These are phyloP conservation scores for Hydroisotoma schaefferi DNA, from an alignment of 2,888 invertebrate species.

Conservation along the genomic window DNA sequence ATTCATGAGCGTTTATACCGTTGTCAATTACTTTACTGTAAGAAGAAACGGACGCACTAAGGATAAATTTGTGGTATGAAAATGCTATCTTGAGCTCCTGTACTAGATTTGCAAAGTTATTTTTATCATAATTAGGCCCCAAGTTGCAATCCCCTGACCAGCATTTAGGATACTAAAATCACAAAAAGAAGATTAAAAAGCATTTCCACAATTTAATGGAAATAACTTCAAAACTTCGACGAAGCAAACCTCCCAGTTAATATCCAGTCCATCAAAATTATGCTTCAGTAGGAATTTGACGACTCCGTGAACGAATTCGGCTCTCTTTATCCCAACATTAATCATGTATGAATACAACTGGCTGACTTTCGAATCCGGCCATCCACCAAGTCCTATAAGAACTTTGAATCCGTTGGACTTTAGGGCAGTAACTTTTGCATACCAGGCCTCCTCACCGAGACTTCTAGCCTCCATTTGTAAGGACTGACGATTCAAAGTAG, in stretches of 20 bases:
- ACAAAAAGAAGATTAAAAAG: no score
- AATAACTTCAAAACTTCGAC: no score
- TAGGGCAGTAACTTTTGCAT: slow-evolving; percentile 51
- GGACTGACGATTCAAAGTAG: slow-evolving; percentile 8
- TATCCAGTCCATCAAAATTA: slow-evolving; percentile 78
- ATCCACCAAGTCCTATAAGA: slow-evolving; percentile 83
- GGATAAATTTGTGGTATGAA: slow-evolving; percentile 32
- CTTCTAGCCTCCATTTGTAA: slow-evolving; percentile 17
- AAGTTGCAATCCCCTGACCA: slow-evolving; percentile 85
- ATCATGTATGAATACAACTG: slow-evolving; percentile 74
- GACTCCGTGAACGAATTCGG: slow-evolving; percentile 66
- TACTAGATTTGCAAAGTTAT: slow-evolving; percentile 70
- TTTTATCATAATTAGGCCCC: slow-evolving; percentile 71
- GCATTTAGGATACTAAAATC: slow-evolving; percentile 85
- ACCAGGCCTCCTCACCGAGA: slow-evolving; percentile 41
- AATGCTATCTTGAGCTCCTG: slow-evolving; percentile 42
- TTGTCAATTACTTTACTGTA: slow-evolving; percentile 21
- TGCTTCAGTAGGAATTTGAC: slow-evolving; percentile 71
- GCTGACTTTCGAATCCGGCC: slow-evolving; percentile 85
- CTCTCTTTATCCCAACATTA: slow-evolving; percentile 62
- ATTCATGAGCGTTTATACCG: slow-evolving; percentile 27
- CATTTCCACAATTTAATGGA: no score
- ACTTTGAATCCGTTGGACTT: slow-evolving; percentile 59
- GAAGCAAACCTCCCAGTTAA: slow-evolving; percentile 98
- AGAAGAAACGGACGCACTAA: slow-evolving; percentile 47